Base-by-base conservation (phyloP, 2,113 vertebrate species). In the Bagarius yarrelli region DNA sequence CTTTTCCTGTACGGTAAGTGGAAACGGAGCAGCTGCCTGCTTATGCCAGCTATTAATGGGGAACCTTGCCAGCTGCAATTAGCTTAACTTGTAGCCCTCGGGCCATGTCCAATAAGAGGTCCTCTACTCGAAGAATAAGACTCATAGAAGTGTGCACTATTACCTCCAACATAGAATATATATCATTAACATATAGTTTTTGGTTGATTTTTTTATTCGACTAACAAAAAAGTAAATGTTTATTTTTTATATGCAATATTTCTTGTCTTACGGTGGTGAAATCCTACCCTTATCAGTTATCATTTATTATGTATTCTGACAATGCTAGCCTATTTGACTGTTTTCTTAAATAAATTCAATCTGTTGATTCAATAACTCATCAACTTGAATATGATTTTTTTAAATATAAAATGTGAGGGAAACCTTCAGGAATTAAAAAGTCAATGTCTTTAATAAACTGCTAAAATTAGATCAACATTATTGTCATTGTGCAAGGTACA, bases 1-100 rank as follows among this genome's bases (percentile, higher is more conserved):
- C 44, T 85, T 88, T 86, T 82, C 59, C 60, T 79, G 63, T 83
- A 66, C 53, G 71, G 60, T 32, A 56, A 88, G 76, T 75, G 80
- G 55, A 81, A 60, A 78, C 74, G 59, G 50, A 70, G 55, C 66
- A 66, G 80, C 80, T 12, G 78, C 59, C 74, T 32, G 61, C 40
- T 81, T 79, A 81, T 36, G 63, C 40, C 36, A 78, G 74, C 79
- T 69, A 69, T 86, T 85, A 84, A 78, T 81, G 59, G 32, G 36
- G 50, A 63, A 87, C 79, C 77, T 79, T 25, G 47, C 75, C 55
- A 59, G 81, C 74, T 47, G 12, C 77, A 86, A 87, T 89, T 78
- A 83, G 82, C 80, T 80, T 76, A 75, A 79, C 85, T 87, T 86
- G 70, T 53, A 79, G 25, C 66, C 78, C 57, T 34, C 73, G 77